Conservation (phyloP, 2,113 vertebrate genomes). For the Oreochromis niloticus region DNA sequence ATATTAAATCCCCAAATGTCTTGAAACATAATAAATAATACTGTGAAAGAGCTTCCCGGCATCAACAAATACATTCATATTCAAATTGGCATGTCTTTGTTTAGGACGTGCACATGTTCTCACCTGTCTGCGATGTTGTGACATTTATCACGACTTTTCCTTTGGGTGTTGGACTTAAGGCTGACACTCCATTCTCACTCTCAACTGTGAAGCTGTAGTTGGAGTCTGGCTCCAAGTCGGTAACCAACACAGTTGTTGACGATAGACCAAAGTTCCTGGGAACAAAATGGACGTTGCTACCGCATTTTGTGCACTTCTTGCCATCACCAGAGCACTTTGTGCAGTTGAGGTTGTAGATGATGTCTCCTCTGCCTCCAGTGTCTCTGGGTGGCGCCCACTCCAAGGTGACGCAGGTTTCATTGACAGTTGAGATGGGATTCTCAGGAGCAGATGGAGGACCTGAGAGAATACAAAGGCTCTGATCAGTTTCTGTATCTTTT, state of each 20-base stretch:
- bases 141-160: conserved; percentile 72
- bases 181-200: conserved; percentile 77
- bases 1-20: neutral
- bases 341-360: conserved; percentile 77
- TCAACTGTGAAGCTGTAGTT: conserved; percentile 80
- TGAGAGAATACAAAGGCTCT: neutral
- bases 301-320: conserved; percentile 71
- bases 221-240: conserved; percentile 76
- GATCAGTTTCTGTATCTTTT: neutral
- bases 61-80: neutral
- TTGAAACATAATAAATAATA: neutral
- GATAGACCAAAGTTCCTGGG: conserved; percentile 76
- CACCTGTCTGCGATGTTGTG: conserved; percentile 81
- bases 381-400: conserved; percentile 78
- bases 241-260: conserved; percentile 66
- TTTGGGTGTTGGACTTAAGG: conserved; percentile 67
- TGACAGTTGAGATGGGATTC: conserved; percentile 77
- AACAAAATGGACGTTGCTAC: conserved; percentile 74
- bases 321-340: conserved; percentile 69
- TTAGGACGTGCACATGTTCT: neutral
- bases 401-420: conserved; percentile 78
- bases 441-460: conserved; percentile 77
- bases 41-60: neutral
- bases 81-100: neutral
- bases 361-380: conserved; percentile 72